Evolutionary conservation across 2,888 invertebrate genomes (phyloP), one percentile per base, ranked within the genome.

Genomic region (Drosophila melanosoma): DNA sequence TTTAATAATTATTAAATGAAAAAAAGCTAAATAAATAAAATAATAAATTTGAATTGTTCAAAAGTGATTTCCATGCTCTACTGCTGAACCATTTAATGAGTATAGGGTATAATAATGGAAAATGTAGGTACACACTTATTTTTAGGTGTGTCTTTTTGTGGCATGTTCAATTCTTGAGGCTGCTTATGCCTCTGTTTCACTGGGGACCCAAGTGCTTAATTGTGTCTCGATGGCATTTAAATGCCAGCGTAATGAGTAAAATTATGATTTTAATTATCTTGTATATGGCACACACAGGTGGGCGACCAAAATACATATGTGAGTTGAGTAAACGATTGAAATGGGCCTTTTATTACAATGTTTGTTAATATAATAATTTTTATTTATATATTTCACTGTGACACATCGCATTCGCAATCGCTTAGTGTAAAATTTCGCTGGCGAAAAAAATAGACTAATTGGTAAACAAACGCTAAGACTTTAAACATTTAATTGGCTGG

Each of bases 201-300:
- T 29, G 36, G 38, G 62, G 61, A 42, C 38, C 29, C 52, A 64
- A 59, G 65, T 62, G 45, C 48, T 67, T 83, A 87, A 84, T 89
- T 87, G 72, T 83, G 73, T 70, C 67, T 61, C 71, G 58, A 45
- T 36, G 61, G 33, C 74, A 88, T 82, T 45, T 76, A 74, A 76
- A 73, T 82, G 77, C 76, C 69, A 56, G 69, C 69, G 64, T 77
- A 89, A 87, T 90, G 90, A 87, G 82, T 84, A 76, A 78, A 88
- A 87, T 89, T 87, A 89, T 78, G 79, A 68, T 74, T 81, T 80
- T 76, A 78, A 83, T 86, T 86, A 79, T 86, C 72, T 74, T 75
- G 68, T 53, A 54, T 57, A n/a, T 51, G 42, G 33, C 58, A 70
- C 76, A 70, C 70, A 80, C 71, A 75, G 64, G 72, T 74, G 74